Base-by-base conservation (phyloP, 2,113 vertebrate genomes). In the Prunella himalayana region DNA sequence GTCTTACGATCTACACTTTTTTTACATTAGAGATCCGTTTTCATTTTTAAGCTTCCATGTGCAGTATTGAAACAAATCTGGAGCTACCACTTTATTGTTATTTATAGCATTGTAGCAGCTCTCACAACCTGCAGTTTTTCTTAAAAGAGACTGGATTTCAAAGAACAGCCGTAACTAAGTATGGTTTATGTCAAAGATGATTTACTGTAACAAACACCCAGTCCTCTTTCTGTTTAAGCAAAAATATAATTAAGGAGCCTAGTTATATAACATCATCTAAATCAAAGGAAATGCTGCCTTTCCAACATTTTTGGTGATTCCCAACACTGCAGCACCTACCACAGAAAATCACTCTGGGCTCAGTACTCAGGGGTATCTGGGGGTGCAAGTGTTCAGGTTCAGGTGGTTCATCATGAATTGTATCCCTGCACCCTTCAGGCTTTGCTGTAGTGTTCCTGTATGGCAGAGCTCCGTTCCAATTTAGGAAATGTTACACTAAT, bases 401-500 rank as follows among this genome's bases (percentile, higher is more conserved):
- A 84, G 77, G 89, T 17, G 85, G 59, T 25, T 70, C 44, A 47
- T 82, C 47, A 66, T 20, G 93, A 78, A 75, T 70, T 72, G 59
- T 1, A 7, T 75, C 90, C 57, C 80, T 37, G 66, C 69, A 70
- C 37, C 70, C 94, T 95, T 94, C 87, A 42, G 31, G 85, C 65
- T 51, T 37, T 89, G 64, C 78, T 92, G 23, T 64, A 77, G 79
- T 61, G 59, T 80, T 54, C 61, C 72, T 68, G 79, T 88, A 44
- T 10, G 80, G 90, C 86, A 90, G 76, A 41, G 59, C 66, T 95
- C 76, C n/a, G 50, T 39, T 60, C 94, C 94, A 97, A 97, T 98
- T 97, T 95, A 97, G 95, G 95, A 94, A 97, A 91, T 75, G 80
- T 92, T 97, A 96, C 95, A 96, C 96, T 97, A 97, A 98, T 97